Percentiles rank a stretch among this genome's conserved stretches.
phyloP scores from a whole-genome alignment of 2,797 vertebrate species.

The Pseudochaenichthys georgianus region DNA sequence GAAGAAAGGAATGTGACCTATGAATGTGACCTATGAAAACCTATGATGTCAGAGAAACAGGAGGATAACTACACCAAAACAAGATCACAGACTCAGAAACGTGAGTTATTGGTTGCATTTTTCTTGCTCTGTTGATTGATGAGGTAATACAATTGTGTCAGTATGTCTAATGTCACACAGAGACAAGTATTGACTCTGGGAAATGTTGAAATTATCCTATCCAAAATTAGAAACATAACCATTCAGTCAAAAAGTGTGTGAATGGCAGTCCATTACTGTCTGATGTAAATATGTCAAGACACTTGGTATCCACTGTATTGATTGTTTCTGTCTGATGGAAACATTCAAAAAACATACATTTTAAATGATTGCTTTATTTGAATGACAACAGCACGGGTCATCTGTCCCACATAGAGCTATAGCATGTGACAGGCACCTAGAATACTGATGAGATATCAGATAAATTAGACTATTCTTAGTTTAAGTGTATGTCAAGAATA shows the following conservation, averaged over 20 bases:
- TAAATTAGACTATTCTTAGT: background rate
- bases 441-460: background rate
- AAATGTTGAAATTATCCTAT: background rate
- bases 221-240: background rate
- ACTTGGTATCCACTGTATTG: background rate
- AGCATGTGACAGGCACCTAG: background rate
- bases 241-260: too few relatives aligned
- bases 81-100: constrained; percentile 43
- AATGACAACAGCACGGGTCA: background rate
- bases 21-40: constrained; percentile 45
- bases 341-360: background rate
- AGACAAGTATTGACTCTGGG: background rate
- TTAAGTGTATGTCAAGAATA: background rate
- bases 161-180: background rate
- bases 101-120: background rate
- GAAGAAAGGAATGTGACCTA: constrained; percentile 67
- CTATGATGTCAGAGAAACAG: constrained; percentile 58
- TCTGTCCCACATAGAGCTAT: background rate
- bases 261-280: too few relatives aligned
- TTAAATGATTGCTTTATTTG: background rate
- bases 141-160: background rate
- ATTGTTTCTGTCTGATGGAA: background rate
- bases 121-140: constrained; percentile 14
- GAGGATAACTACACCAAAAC: constrained; percentile 46
- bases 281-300: too few relatives aligned